A percentile compares a stretch with the other conserved stretches of the same genome.
These are phyloP conservation scores for Nyctalus aviator DNA, from an alignment of 2,797 vertebrate genomes.

Conservation along the genomic window DNA sequence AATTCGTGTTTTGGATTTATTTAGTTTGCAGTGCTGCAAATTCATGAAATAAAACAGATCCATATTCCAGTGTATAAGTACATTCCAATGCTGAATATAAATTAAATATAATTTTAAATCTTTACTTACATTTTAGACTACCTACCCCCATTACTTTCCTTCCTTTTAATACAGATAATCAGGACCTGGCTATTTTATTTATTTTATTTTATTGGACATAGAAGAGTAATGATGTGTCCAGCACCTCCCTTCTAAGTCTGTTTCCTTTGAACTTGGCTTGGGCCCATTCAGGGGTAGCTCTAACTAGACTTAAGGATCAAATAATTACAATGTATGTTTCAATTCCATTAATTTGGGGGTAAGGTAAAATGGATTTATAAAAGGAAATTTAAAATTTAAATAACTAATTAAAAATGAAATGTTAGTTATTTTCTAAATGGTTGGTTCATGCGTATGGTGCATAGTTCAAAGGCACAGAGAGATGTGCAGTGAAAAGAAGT, in stretches of 20 bases:
- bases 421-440: slow-evolving; percentile 46
- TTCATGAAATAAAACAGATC: slow-evolving; percentile 37
- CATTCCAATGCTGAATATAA: neutral
- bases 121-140: slow-evolving; percentile 42
- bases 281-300: neutral
- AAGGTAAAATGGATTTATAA: slow-evolving; percentile 43
- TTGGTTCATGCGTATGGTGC: neutral
- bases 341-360: neutral
- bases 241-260: neutral
- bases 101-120: neutral
- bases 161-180: neutral
- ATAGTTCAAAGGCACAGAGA: neutral
- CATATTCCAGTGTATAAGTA: slow-evolving; percentile 22
- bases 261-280: neutral
- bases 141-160: neutral
- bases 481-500: neutral
- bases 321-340: neutral
- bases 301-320: neutral
- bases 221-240: neutral
- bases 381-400: slow-evolving; percentile 50
- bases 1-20: slow-evolving; percentile 29
- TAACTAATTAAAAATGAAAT: slow-evolving; percentile 39
- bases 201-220: neutral
- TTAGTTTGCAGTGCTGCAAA: neutral
- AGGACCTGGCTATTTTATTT: slow-evolving; percentile 31